Base-by-base conservation (phyloP, 2,888 invertebrate genomes). In the Euclidia mi region DNA sequence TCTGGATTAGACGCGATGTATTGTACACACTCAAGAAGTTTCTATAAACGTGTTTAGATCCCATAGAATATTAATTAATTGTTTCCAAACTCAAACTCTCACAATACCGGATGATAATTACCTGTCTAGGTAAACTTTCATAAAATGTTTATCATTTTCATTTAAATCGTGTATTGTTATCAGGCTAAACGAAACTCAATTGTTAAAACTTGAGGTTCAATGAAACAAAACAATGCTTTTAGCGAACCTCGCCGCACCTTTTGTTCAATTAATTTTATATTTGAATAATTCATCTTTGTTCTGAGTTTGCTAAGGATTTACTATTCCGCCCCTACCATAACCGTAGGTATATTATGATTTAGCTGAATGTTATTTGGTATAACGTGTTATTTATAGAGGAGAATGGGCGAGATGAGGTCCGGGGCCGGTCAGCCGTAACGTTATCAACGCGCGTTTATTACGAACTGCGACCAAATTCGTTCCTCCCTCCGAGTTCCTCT, bases 201-300 rank as follows among this genome's bases (percentile, higher is more conserved):
- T 56, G 31, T 50, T 47, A 44, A 46, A 58, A 45, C 37, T 52
- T 51, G 14, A 28, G 37, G 35, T 53, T 53, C 34, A 45, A 34
- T 48, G 41, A 7, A 48, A 56, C 48, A 48, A 56, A 53, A 48
- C 49, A 56, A 55, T 42, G 50, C 25, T 60, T 51, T 20, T 6
- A 52, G 44, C 17, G 28, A 43, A 32, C 29, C 43, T 17, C 20
- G 34, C 14, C 10, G 25, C 14, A 34, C 25, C 47, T 47, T 52
- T 51, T 44, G 34, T 47, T 38, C 25, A 51, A 51, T 51, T 57
- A 49, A 37, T 65, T 69, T 35, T 44, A 10, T 29, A 42, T 47
- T 66, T 56, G n/a, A 35, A 29, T 38, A 47, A 55, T 47, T 47
- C 25, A 48, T 48, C 43, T 48, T 43, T 48, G 42, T 48, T 55